Evolutionary conservation across 2,113 vertebrate genomes (phyloP).

Genomic region (Heliornis fulica): DNA sequence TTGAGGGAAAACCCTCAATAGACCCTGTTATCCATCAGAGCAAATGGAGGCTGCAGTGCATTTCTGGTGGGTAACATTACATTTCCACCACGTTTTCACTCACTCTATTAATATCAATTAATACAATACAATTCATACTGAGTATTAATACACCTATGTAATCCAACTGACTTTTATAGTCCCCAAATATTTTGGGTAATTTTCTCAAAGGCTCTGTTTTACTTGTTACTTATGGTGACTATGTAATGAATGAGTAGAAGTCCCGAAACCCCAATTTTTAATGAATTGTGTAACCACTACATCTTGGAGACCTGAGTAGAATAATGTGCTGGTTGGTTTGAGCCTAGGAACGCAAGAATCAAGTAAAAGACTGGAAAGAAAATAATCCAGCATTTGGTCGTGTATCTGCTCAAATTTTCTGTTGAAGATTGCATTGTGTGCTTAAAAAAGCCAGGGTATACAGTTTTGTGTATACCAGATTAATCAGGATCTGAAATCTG

Average conservation of each 20-base stretch:
- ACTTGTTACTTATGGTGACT: neutral
- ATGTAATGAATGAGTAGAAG: neutral
- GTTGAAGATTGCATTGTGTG: neutral
- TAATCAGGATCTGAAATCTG: constrained; percentile 29
- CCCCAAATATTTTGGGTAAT: neutral
- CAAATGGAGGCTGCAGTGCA: neutral
- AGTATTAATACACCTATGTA: no score
- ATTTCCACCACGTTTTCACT: neutral
- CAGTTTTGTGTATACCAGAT: constrained; percentile 2
- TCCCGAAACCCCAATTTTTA: neutral
- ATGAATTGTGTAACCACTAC: neutral
- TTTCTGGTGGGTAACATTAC: neutral
- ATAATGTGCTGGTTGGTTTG: neutral
- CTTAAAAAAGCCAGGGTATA: neutral
- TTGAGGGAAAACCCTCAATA: neutral
- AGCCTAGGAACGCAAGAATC: neutral
- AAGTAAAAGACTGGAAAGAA: neutral
- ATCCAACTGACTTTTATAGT: rapidly evolving
- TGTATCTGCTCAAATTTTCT: neutral
- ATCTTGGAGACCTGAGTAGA: neutral
- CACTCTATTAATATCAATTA: neutral
- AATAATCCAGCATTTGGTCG: constrained; percentile 7
- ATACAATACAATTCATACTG: no score
- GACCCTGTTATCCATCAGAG: neutral
- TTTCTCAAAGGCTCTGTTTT: neutral